Evolutionary conservation across 2,888 invertebrate species (phyloP), one percentile per base, ranked within the genome.

Genomic region (Tribolium freemani): DNA sequence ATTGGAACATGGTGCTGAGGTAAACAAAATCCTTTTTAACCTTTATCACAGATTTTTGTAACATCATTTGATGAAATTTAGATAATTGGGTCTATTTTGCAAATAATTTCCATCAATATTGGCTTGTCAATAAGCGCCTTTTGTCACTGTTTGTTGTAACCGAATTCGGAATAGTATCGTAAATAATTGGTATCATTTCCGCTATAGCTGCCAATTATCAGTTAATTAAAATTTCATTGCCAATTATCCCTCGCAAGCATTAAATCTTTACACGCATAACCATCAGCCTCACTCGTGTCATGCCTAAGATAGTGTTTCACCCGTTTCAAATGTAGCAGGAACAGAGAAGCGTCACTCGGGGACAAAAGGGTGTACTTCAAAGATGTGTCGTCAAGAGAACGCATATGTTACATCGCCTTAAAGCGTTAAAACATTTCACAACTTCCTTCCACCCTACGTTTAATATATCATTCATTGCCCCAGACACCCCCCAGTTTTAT

Each of bases 381-480:
- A 73, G 60, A 70, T 60, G 58, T 60, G 60, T 73, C 73, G 66
- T 69, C 72, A 73, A 26, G 74, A 75, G 72, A 70, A 61, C 72
- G 75, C 77, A 78, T 77, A 77, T 78, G 78, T 77, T 78, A 73
- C 78, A 76, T 69, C 74, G 67, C 66, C 76, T 71, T 69, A 73
- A 74, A 73, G 69, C 69, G 75, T 73, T 75, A 77, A 76, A 71
- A 76, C 74, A 74, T 75, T 75, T 78, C 71, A 73, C 70, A 75
- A 74, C 64, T 75, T 76, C 63, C 69, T 70, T 69, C 61, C 69
- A 57, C 71, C 70, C 69, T 50, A 21, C 16, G 13, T 69, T 75
- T 73, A 71, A 77, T 78, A 76, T 76, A 77, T 77, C 77, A 76
- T 75, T 77, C 76, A 78, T 77, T 77, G 76, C 69, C 61, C 67